Evolutionary conservation across 2,113 vertebrate genomes (phyloP).

Genomic region (Agapornis roseicollis): DNA sequence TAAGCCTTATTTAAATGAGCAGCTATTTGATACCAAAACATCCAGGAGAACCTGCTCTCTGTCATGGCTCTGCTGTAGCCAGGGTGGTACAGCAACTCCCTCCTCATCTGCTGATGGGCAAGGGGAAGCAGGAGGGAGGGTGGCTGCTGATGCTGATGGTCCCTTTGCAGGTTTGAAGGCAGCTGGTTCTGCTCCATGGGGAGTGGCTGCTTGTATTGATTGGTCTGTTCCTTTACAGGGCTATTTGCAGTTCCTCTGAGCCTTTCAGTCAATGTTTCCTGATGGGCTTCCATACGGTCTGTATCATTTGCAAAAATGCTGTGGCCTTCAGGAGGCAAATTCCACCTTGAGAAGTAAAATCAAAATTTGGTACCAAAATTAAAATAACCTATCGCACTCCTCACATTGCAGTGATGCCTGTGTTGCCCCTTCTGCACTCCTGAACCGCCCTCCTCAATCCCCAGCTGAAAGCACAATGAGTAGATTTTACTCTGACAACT

Average conservation of each 20-base stretch:
- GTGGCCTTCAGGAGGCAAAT: neutral
- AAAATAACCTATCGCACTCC: neutral
- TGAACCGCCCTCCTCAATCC: neutral
- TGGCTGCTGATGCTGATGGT: neutral
- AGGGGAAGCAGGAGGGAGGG: neutral
- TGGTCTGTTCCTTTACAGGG: fast-evolving
- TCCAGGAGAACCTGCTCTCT: neutral
- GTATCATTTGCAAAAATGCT: neutral
- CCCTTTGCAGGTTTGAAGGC: neutral
- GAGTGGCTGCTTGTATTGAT: fast-evolving
- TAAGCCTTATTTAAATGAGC: neutral
- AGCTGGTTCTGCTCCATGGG: neutral
- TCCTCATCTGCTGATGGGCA: neutral
- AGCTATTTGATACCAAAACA: neutral
- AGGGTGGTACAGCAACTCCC: neutral
- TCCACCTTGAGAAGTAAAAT: neutral
- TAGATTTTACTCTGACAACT: neutral
- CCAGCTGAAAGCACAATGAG: neutral
- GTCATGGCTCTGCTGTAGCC: neutral
- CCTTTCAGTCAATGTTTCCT: neutral
- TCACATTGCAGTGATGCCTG: fast-evolving
- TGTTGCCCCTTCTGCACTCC: neutral
- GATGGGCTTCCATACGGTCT: neutral
- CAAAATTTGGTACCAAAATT: neutral
- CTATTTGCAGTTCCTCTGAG: neutral